Percentiles rank a stretch among this genome's conserved stretches.
phyloP scores from a whole-genome alignment of 2,888 invertebrate species.

The Dendrolimus pini region DNA sequence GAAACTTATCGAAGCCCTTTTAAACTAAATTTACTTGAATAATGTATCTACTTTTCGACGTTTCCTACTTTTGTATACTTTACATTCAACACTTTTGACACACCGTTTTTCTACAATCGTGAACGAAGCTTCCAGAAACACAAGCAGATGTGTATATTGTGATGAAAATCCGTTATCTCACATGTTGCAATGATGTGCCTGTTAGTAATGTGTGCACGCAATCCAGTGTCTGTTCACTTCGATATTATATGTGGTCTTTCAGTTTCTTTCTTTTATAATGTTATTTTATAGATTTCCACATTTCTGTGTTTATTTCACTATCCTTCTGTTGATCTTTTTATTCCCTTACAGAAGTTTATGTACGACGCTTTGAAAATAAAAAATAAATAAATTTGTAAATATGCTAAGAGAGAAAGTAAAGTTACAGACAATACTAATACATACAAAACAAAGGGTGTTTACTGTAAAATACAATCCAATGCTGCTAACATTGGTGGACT shows the following conservation, averaged over 20 bases:
- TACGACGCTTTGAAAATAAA: slow-evolving; percentile 26
- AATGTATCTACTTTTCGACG: slow-evolving; percentile 20
- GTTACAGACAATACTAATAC: slow-evolving; percentile 42
- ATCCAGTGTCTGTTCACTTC: slow-evolving; percentile 68
- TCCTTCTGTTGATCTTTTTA: slow-evolving; percentile 50
- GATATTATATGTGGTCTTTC: slow-evolving; percentile 73
- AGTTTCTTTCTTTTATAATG: slow-evolving; percentile 46
- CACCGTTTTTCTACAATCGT: slow-evolving; percentile 30
- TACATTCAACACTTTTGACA: slow-evolving; percentile 57
- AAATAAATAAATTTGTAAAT: slow-evolving; percentile 8
- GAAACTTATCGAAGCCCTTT: slow-evolving; percentile 52
- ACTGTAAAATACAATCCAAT: slow-evolving; percentile 34
- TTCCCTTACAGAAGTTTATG: slow-evolving; percentile 25
- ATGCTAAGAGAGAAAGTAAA: slow-evolving; percentile 12
- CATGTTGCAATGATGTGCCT: slow-evolving; percentile 60
- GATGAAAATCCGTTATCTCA: slow-evolving; percentile 27
- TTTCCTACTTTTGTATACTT: slow-evolving; percentile 46
- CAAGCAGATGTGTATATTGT: slow-evolving; percentile 14
- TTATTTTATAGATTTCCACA: slow-evolving; percentile 51
- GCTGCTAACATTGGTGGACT: slow-evolving; percentile 29
- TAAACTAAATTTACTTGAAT: slow-evolving; percentile 22
- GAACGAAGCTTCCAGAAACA: slow-evolving; percentile 44
- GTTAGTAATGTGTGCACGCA: slow-evolving; percentile 72
- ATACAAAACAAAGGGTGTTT: slow-evolving; percentile 47
- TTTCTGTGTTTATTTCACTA: slow-evolving; percentile 52